Base-by-base conservation (phyloP, 2,888 invertebrate species). In the Prosopocoilus inquinatus region DNA sequence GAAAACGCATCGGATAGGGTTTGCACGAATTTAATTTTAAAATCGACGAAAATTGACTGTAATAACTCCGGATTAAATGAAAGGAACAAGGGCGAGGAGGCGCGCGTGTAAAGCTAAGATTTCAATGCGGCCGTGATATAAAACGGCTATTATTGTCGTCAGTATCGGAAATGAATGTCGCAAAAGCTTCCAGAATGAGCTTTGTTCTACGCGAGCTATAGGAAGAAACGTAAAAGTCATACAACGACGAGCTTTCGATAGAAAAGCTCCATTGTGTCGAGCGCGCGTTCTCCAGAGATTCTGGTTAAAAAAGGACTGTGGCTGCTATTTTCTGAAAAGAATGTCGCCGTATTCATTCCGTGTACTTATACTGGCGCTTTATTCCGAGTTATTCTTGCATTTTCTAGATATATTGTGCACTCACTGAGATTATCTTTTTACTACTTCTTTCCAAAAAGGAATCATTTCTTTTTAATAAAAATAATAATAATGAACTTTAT, bases 151-250 rank as follows among this genome's bases (percentile, higher is more conserved):
- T 70, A 73, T 74, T 71, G 69, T 72, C 70, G 64, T 69, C 71
- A 71, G 72, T 69, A 74, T 74, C 71, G 71, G 69, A 71, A 71
- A 69, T 72, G 71, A 74, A 74, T 74, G 70, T 70, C 68, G 71
- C 68, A 65, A 72, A 72, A 73, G 72, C 71, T 71, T 68, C 73
- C 61, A 71, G 74, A 74, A 74, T 73, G 70, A 72, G 74, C 72
- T 72, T 75, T 75, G 75, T 75, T 73, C 73, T 73, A 69, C 69
- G 61, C 58, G 61, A 65, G 66, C 67, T 68, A 70, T 71, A 71
- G 70, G 72, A 73, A 71, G 73, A 72, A 73, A 74, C 69, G 73
- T 73, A 75, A 74, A 74, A 75, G 73, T 75, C 73, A 71, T 73
- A 73, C 71, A 74, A 73, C 72, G 66, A 71, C 70, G 69, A 73